These are phyloP conservation scores for Caenorhabditis angaria DNA, from an alignment of 2,888 invertebrate genomes.

Conservation along the genomic window DNA sequence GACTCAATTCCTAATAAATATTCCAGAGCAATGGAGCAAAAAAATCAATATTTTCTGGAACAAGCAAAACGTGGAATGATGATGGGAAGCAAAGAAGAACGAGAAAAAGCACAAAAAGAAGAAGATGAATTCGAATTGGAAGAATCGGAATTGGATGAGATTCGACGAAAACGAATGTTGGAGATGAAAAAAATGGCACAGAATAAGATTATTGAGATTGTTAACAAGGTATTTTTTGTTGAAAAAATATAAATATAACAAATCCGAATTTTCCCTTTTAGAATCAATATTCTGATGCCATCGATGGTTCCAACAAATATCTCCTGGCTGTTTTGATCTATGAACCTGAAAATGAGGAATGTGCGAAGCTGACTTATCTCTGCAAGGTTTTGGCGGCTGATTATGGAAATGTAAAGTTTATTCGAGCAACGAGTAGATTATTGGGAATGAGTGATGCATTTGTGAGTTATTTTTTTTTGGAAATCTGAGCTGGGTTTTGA, in stretches of 20 bases:
- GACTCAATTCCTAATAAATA: not conserved
- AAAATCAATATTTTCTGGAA: conserved; percentile 30
- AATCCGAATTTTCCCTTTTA: conserved; percentile 5
- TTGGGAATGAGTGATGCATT: conserved; percentile 50
- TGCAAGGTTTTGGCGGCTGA: conserved; percentile 48
- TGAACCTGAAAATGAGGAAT: conserved; percentile 46
- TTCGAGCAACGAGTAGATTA: conserved; percentile 41
- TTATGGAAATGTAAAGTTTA: conserved; percentile 40
- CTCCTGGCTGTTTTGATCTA: conserved; percentile 47
- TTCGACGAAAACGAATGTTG: conserved; percentile 53
- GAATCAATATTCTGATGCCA: conserved; percentile 47
- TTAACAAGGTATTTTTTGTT: conserved; percentile 48
- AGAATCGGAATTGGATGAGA: conserved; percentile 55
- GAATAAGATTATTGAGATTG: conserved; percentile 60
- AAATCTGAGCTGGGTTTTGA: too few relatives aligned
- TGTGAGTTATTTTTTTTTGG: conserved; percentile 26
- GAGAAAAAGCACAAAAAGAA: conserved; percentile 38
- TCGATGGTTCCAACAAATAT: conserved; percentile 33
- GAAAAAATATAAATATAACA: not conserved
- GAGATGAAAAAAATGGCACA: conserved; percentile 54
- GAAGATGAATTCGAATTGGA: conserved; percentile 52
- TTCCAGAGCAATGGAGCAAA: conserved; percentile 28
- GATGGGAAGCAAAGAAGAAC: conserved; percentile 42
- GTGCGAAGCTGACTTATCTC: conserved; percentile 21
- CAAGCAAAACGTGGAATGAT: conserved; percentile 51